Evolutionary conservation across 2,888 invertebrate genomes (phyloP).

Genomic region (Tinea semifulvella): DNA sequence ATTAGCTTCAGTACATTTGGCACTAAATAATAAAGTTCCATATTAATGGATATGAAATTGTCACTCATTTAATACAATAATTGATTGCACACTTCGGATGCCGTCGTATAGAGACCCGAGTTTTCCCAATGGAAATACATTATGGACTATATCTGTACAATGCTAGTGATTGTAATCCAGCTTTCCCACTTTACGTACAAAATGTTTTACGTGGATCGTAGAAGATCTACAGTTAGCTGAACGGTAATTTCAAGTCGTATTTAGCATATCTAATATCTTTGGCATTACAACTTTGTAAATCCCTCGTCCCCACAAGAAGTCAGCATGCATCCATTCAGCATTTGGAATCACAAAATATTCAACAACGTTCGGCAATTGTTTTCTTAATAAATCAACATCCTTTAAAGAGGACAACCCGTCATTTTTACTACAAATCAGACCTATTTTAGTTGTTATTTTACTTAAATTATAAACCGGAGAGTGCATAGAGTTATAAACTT

Average conservation of each 20-base stretch:
- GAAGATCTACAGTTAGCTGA: no score
- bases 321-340: conserved; percentile 28
- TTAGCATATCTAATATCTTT: neutral
- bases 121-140: no score
- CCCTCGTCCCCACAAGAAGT: conserved; percentile 29
- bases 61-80: no score
- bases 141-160: no score
- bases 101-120: no score
- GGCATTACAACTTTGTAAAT: conserved; percentile 2
- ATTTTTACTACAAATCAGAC: conserved; percentile 52
- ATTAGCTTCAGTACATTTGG: no score
- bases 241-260: neutral
- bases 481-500: conserved; percentile 20
- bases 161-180: no score
- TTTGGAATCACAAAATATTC: conserved; percentile 24
- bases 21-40: no score
- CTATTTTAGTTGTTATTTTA: conserved; percentile 27
- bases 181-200: no score
- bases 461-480: conserved; percentile 27
- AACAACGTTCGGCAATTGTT: conserved; percentile 27
- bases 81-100: no score
- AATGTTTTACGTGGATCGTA: no score
- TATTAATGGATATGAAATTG: no score
- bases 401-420: conserved; percentile 52
- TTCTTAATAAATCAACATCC: conserved; percentile 24